Conservation (phyloP, 2,113 vertebrate species). For the Semnopithecus entellus region DNA sequence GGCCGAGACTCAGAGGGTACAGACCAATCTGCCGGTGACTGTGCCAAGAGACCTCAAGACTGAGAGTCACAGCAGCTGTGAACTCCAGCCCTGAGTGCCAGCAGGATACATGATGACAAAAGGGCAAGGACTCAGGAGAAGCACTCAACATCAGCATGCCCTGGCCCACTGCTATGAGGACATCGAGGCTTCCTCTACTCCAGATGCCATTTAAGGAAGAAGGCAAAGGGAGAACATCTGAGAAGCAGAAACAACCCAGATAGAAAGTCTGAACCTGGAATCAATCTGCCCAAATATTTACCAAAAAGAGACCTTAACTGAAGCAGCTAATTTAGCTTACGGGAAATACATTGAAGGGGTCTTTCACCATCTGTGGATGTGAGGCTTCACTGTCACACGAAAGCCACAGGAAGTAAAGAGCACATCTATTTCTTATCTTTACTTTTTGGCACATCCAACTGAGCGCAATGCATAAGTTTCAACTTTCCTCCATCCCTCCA, state of each 20-base stretch:
- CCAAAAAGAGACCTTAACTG: background rate
- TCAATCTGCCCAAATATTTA: background rate
- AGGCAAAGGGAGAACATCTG: background rate
- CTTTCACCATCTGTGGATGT: background rate
- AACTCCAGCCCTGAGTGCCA: background rate
- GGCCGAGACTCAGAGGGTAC: background rate
- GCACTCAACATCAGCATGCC: background rate
- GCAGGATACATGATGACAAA: background rate
- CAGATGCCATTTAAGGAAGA: background rate
- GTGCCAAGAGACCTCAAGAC: background rate
- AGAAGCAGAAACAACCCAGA: background rate
- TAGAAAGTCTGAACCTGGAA: background rate
- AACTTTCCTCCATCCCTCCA: no score
- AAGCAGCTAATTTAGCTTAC: background rate
- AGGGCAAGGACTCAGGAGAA: background rate
- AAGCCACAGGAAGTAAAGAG: background rate
- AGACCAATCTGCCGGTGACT: background rate
- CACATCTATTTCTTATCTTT: no score
- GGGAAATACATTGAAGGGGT: background rate
- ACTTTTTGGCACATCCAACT: no score
- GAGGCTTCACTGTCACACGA: background rate
- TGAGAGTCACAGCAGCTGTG: background rate
- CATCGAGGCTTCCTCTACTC: rapidly evolving
- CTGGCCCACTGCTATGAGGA: rapidly evolving
- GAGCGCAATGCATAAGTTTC: no score